These are phyloP conservation scores for Pseudotriccus pelzelni DNA, from an alignment of 2,797 vertebrate species.

Conservation along the genomic window DNA sequence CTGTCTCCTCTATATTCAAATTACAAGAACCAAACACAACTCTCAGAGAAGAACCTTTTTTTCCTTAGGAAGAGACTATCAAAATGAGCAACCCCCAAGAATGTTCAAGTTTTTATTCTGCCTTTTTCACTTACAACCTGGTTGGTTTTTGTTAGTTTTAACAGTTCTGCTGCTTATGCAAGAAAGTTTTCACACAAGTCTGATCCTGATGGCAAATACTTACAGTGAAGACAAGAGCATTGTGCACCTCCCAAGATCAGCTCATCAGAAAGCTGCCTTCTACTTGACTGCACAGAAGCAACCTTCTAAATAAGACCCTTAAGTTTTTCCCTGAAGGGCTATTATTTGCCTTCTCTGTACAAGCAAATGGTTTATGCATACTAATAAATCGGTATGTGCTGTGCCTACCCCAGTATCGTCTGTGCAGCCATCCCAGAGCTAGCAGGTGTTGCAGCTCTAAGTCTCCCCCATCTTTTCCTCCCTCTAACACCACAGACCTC, in stretches of 20 bases:
- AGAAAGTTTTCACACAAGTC: neutral
- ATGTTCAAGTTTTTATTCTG: neutral
- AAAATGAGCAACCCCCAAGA: neutral
- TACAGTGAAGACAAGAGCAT: neutral
- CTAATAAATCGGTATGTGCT: neutral
- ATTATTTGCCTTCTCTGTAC: neutral
- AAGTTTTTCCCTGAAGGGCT: neutral
- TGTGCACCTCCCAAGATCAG: neutral
- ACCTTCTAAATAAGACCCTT: neutral
- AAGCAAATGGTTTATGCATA: neutral
- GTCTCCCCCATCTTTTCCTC: neutral
- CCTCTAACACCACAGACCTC: neutral
- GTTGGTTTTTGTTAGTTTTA: neutral
- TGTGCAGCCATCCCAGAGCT: neutral
- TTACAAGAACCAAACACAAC: neutral
- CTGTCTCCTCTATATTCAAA: slow-evolving; percentile 58
- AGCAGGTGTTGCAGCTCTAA: neutral
- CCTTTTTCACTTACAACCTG: neutral
- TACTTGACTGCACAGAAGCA: neutral
- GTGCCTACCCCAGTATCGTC: neutral
- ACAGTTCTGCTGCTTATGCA: neutral
- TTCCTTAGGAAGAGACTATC: neutral
- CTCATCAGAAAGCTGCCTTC: neutral
- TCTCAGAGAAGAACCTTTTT: neutral
- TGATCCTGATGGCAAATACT: neutral